Evolutionary conservation across 1,140 invertebrate genomes (phyloP).

Genomic region (Macrobrachium rosenbergii): DNA sequence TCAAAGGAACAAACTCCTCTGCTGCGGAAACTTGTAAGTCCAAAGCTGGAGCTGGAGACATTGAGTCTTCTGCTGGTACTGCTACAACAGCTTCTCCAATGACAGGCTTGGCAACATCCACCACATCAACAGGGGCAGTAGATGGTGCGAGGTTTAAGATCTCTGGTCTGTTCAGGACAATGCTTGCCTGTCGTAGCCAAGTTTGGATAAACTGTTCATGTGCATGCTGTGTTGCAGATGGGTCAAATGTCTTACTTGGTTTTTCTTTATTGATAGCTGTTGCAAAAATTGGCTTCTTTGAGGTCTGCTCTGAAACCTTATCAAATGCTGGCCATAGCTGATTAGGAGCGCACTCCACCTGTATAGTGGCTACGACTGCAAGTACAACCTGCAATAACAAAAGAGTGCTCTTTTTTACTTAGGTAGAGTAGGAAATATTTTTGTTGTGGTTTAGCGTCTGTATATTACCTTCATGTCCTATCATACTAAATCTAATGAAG

Average conservation of each 20-base stretch:
- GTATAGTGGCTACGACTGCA: conserved; percentile 9
- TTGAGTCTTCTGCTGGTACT: not conserved
- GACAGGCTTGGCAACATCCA: not conserved
- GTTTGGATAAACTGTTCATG: conserved; percentile 10
- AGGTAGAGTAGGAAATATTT: not conserved
- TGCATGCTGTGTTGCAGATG: not conserved
- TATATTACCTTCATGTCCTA: not conserved
- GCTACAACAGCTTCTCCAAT: not conserved
- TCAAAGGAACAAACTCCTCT: too few relatives aligned
- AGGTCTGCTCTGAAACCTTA: not conserved
- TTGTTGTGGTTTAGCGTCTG: not conserved
- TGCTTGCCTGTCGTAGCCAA: not conserved
- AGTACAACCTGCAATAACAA: not conserved
- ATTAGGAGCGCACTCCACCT: conserved; percentile 12
- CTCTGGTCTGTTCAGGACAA: not conserved
- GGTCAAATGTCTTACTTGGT: not conserved
- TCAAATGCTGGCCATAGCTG: not conserved
- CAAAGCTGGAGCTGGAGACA: too few relatives aligned
- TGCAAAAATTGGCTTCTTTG: conserved; percentile 1
- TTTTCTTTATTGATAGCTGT: not conserved
- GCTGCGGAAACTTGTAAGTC: too few relatives aligned
- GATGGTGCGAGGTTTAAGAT: not conserved
- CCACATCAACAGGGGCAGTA: not conserved
- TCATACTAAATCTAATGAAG: too few relatives aligned
- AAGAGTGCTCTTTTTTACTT: too few relatives aligned